Percentiles rank a stretch among this genome's conserved stretches.
Conservation (phyloP, 1,140 invertebrate genomes). For the Aradophagus sp. region DNA sequence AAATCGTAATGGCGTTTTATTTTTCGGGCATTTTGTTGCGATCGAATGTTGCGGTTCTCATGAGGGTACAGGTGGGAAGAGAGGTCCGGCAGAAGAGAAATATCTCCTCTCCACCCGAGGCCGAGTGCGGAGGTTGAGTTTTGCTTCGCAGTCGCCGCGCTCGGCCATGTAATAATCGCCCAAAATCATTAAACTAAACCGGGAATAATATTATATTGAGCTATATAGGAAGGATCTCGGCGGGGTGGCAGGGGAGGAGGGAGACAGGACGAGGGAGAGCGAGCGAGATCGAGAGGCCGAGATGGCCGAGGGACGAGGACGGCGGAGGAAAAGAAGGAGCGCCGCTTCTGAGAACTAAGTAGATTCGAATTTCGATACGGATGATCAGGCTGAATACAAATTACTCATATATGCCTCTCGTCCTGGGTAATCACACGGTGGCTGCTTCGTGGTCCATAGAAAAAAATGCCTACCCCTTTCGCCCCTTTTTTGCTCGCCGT, state of each 20-base stretch:
- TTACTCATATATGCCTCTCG: slow-evolving; percentile 74
- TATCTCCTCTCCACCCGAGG: slow-evolving; percentile 59
- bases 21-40: slow-evolving; percentile 67
- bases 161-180: slow-evolving; percentile 73
- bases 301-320: slow-evolving; percentile 27
- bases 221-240: no score
- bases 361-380: slow-evolving; percentile 77
- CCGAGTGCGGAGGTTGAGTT: slow-evolving; percentile 51
- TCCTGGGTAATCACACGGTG: slow-evolving; percentile 73
- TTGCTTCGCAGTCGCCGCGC: slow-evolving; percentile 57
- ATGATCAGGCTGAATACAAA: slow-evolving; percentile 77
- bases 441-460: slow-evolving; percentile 69
- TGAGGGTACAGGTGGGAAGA: slow-evolving; percentile 35
- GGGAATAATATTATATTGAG: slow-evolving; percentile 76
- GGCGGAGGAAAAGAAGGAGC: slow-evolving; percentile 48
- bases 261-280: slow-evolving; percentile 46
- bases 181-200: slow-evolving; percentile 76
- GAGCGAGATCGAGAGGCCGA: slow-evolving; percentile 9
- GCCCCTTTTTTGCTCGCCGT: slow-evolving; percentile 4
- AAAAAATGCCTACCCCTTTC: slow-evolving; percentile 65
- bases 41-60: slow-evolving; percentile 43
- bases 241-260: slow-evolving; percentile 52
- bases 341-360: slow-evolving; percentile 75
- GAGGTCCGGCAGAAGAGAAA: slow-evolving; percentile 43
- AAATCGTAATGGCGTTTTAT: slow-evolving; percentile 73